A percentile compares a stretch with the other conserved stretches of the same genome.
Evolutionary conservation across 2,113 vertebrate species (phyloP).

Genomic region (Corapipo altera): DNA sequence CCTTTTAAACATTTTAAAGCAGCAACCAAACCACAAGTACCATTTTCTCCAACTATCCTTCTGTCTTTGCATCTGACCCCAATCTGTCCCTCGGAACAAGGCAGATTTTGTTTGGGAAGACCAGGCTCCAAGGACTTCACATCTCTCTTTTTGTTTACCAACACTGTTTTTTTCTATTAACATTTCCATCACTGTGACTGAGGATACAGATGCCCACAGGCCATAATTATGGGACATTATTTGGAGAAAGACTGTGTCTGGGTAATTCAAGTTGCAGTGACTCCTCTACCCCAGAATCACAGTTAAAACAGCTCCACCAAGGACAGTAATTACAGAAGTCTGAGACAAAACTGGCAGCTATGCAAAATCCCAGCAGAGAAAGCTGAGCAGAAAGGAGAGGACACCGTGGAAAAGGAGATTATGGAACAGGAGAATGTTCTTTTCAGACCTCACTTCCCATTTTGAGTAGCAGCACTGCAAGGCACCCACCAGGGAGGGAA

Average conservation of each 20-base stretch:
- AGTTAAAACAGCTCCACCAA: background rate
- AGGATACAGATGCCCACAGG: background rate
- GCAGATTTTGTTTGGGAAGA: background rate
- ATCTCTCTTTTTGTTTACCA: background rate
- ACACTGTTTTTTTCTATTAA: background rate
- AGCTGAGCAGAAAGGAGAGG: background rate
- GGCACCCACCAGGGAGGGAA: background rate
- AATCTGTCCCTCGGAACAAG: background rate
- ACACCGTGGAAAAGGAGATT: background rate
- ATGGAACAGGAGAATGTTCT: background rate
- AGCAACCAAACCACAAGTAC: background rate
- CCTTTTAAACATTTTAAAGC: background rate
- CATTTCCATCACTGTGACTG: background rate
- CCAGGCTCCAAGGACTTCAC: background rate
- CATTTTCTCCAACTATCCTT: background rate
- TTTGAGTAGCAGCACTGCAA: background rate
- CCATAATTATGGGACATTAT: background rate
- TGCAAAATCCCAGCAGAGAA: background rate
- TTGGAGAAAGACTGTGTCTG: background rate
- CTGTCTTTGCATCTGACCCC: background rate
- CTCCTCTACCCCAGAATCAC: rapidly evolving
- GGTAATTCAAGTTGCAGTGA: background rate
- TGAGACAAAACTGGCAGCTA: background rate
- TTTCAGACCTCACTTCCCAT: background rate
- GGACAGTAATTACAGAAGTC: background rate